Percentiles rank a stretch among this genome's conserved stretches.
Evolutionary conservation across 2,888 invertebrate species (phyloP).

Genomic region (Nemoura dubitans): DNA sequence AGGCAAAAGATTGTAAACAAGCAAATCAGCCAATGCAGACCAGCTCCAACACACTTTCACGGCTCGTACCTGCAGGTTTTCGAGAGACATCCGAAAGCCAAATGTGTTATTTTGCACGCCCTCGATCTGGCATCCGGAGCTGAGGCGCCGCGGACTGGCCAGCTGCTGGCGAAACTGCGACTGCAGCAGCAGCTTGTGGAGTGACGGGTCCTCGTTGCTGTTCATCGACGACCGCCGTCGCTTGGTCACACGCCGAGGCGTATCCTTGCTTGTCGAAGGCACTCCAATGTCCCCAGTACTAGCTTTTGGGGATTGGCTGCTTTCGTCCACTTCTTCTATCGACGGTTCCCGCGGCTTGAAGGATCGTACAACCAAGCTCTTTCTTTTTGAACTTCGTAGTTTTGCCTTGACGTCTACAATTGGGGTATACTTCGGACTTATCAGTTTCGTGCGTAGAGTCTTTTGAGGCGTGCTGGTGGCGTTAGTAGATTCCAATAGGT

Average conservation of each 20-base stretch:
- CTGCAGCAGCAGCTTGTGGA: conserved; percentile 33
- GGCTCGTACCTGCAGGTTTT: conserved; percentile 66
- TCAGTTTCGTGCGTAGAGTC: background rate
- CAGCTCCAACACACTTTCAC: no score
- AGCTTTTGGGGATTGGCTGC: background rate
- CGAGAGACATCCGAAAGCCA: conserved; percentile 52
- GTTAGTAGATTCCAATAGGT: background rate
- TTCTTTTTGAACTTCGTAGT: background rate
- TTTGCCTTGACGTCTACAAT: background rate
- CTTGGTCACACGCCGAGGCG: background rate
- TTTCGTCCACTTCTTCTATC: conserved; percentile 18
- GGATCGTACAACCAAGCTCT: background rate
- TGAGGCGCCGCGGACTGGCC: conserved; percentile 37
- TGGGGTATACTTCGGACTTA: conserved; percentile 19
- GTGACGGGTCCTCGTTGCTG: conserved; percentile 31
- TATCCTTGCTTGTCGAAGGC: conserved; percentile 17
- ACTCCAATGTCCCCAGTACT: background rate
- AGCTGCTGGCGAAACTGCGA: conserved; percentile 41
- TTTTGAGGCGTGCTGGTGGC: conserved; percentile 23
- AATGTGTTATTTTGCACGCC: conserved; percentile 62
- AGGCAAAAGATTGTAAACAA: no score
- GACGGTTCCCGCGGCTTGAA: conserved; percentile 13
- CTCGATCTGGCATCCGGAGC: conserved; percentile 59
- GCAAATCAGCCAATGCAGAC: no score
- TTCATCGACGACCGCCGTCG: background rate